Conservation (phyloP, 2,797 vertebrate species). For the Allobates femoralis region DNA sequence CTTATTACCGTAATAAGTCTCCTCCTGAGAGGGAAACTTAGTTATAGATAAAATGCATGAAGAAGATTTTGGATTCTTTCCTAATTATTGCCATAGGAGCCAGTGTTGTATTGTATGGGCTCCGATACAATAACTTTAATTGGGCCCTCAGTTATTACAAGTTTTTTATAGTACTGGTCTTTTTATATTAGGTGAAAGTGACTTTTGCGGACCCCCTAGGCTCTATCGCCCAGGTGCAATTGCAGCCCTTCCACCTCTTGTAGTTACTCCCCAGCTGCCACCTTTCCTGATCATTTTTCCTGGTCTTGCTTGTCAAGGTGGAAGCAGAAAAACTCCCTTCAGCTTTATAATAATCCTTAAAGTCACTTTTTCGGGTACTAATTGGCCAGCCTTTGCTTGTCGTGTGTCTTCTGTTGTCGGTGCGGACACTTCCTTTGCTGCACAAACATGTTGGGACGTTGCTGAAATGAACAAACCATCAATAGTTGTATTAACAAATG, state of each 20-base stretch:
- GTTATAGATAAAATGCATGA: neutral
- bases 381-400: neutral
- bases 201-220: no score
- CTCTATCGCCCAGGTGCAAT: no score
- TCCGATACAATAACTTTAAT: no score
- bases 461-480: constrained; percentile 10
- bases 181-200: no score
- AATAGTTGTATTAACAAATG: constrained; percentile 42
- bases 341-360: neutral
- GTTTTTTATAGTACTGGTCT: no score
- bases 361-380: neutral
- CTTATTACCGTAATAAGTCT: no score
- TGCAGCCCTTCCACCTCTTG: no score
- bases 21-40: no score
- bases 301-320: neutral
- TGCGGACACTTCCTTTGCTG: constrained; percentile 5
- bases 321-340: neutral
- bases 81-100: neutral
- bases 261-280: neutral
- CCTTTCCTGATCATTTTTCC: neutral
- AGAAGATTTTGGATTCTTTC: neutral
- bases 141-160: no score
- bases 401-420: neutral
- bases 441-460: constrained; percentile 12
- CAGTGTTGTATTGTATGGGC: no score